Base-by-base conservation (phyloP, 1,140 invertebrate species). In the Chrysopa pallens region DNA sequence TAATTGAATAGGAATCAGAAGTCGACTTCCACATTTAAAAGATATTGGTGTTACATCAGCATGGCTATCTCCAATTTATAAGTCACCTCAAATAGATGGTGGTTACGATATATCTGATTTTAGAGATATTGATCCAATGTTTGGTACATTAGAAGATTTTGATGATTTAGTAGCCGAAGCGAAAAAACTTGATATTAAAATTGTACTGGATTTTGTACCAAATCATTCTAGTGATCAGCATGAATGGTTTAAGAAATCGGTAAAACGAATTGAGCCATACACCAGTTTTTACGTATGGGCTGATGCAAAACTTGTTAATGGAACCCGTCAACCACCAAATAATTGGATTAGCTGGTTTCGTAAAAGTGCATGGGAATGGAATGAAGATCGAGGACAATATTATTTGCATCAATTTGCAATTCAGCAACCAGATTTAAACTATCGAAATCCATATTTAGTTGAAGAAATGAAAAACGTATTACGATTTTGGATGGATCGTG, bases 71-170 rank as follows among this genome's bases (percentile, higher is more conserved):
- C 73, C 73, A 4, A 74, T 76, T 8, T 74, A 61, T 46, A 57
- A 63, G 39, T 74, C 72, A 0, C 72, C 73, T 0, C 72, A 73
- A 65, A 50, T 56, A 1, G 78, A 84, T 61, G 72, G 73, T 47
- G 80, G 80, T 6, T 81, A 83, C 48, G 83, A 84, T 52, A 74
- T 86, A 43, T 67, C 72, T n/a, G 72, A 88, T 56, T 88, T 84
- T 53, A 74, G 64, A 40, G 60, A 70, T 6, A 69, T 91, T n/a
- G 72, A 85, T 50, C 58, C 72, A 1, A 63, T 72, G 36, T 80
- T 79, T 47, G 86, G 85, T 2, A 78, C 69, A 3, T 69, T 84
- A 59, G 64, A 72, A 35, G 78, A 87, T 52, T 80, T 91, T 40
- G 67, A 77, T 36, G 49, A 63, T 6, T 58, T 91, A 37, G 50